A percentile compares a stretch with the other conserved stretches of the same genome.
Conservation (phyloP, 1,140 invertebrate species). For the Campodea augens region DNA sequence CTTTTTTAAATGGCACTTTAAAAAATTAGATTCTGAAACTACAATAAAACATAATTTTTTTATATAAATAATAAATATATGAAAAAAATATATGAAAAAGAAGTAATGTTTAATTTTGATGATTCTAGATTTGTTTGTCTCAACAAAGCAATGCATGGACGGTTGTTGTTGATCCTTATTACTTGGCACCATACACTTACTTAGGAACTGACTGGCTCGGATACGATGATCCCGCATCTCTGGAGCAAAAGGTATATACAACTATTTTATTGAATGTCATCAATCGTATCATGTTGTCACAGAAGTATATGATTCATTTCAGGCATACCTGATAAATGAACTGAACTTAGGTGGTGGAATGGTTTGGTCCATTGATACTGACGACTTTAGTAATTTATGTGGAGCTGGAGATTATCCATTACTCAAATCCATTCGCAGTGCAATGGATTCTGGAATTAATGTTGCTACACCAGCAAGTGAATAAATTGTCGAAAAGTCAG, state of each 20-base stretch:
- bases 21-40: too few relatives aligned
- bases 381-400: constrained; percentile 23
- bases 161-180: constrained; percentile 28
- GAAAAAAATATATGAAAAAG: too few relatives aligned
- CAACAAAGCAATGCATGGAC: constrained; percentile 23
- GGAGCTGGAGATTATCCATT: constrained; percentile 11
- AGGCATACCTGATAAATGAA: not conserved
- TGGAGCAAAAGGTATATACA: too few relatives aligned
- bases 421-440: constrained; percentile 10
- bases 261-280: too few relatives aligned
- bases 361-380: constrained; percentile 31
- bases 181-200: constrained; percentile 41
- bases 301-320: too few relatives aligned
- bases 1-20: too few relatives aligned
- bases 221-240: constrained; percentile 40
- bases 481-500: too few relatives aligned
- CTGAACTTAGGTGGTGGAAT: constrained; percentile 24
- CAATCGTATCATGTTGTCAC: too few relatives aligned
- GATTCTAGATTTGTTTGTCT: constrained; percentile 9
- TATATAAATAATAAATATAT: too few relatives aligned
- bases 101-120: too few relatives aligned
- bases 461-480: too few relatives aligned
- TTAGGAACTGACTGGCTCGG: constrained; percentile 47
- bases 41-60: too few relatives aligned
- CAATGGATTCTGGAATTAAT: constrained; percentile 12